phyloP scores from a whole-genome alignment of 2,888 invertebrate species.

The Lobophora halterata region DNA sequence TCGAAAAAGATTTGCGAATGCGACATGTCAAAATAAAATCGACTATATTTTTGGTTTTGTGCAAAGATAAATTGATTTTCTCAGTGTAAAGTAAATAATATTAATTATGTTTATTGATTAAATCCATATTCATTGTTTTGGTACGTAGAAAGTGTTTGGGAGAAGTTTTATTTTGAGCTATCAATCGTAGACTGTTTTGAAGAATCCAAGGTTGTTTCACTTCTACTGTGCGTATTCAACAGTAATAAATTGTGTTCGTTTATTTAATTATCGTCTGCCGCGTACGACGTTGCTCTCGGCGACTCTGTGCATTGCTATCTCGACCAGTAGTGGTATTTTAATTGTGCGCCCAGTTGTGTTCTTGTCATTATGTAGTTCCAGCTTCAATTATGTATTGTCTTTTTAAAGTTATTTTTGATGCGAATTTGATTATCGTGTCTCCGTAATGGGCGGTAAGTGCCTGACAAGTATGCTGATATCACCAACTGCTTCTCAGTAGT shows the following conservation, averaged over 20 bases:
- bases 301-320: constrained; percentile 36
- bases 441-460: constrained; percentile 68
- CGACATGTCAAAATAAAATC: constrained; percentile 26
- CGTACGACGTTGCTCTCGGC: constrained; percentile 47
- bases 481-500: constrained; percentile 33
- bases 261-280: constrained; percentile 64
- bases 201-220: constrained; percentile 67
- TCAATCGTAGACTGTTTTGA: constrained; percentile 51
- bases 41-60: constrained; percentile 18
- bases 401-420: constrained; percentile 44
- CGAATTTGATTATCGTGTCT: constrained; percentile 51
- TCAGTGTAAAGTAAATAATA: constrained; percentile 26
- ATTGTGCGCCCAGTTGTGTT: constrained; percentile 44
- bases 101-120: constrained; percentile 35
- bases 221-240: constrained; percentile 49
- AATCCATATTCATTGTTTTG: constrained; percentile 37
- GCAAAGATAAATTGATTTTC: constrained; percentile 27
- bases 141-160: constrained; percentile 49
- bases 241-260: constrained; percentile 54
- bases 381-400: constrained; percentile 43
- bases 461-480: constrained; percentile 32
- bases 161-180: constrained; percentile 38
- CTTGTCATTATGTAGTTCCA: constrained; percentile 59
- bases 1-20: constrained; percentile 34
- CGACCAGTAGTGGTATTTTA: constrained; percentile 11